Percentiles rank a stretch among this genome's conserved stretches.
Conservation (phyloP, 2,888 invertebrate species). For the Drosophila flavopinicola region DNA sequence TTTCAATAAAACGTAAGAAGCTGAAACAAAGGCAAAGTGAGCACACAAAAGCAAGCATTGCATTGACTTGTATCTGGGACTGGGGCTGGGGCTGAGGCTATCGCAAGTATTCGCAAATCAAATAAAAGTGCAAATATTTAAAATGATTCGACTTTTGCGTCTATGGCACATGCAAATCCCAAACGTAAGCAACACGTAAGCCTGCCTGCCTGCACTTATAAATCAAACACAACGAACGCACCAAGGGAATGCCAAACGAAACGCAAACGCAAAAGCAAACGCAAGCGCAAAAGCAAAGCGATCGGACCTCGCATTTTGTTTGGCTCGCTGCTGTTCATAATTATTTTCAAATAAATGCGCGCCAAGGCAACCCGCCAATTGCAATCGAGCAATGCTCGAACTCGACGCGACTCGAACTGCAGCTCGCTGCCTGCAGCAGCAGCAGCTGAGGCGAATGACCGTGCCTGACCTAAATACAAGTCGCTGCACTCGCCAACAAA, state of each 20-base stretch:
- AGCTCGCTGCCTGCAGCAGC: slow-evolving; percentile 13
- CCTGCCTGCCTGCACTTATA: slow-evolving; percentile 16
- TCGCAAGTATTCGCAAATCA: neutral
- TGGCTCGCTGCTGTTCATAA: slow-evolving; percentile 47
- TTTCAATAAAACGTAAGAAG: slow-evolving; percentile 47
- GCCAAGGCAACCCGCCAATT: slow-evolving; percentile 69
- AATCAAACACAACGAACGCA: slow-evolving; percentile 14
- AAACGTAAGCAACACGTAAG: neutral
- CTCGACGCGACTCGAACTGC: slow-evolving; percentile 15
- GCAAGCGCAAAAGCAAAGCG: slow-evolving; percentile 2
- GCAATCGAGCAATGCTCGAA: slow-evolving; percentile 38
- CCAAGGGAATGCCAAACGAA: slow-evolving; percentile 55
- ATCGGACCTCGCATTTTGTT: slow-evolving; percentile 31
- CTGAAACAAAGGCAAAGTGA: slow-evolving; percentile 21
- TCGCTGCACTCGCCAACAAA: slow-evolving; percentile 86
- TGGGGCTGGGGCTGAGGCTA: slow-evolving; percentile 2
- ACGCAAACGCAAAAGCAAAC: no score
- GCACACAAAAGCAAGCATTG: slow-evolving; percentile 36
- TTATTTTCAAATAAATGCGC: slow-evolving; percentile 76
- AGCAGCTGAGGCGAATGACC: slow-evolving; percentile 85
- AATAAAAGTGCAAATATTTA: neutral
- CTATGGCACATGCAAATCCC: neutral
- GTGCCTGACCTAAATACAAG: slow-evolving; percentile 89
- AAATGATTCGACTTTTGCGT: no score
- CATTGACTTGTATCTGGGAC: slow-evolving; percentile 1